Base-by-base conservation (phyloP, 2,797 vertebrate genomes). In the Echeneis naucrates region DNA sequence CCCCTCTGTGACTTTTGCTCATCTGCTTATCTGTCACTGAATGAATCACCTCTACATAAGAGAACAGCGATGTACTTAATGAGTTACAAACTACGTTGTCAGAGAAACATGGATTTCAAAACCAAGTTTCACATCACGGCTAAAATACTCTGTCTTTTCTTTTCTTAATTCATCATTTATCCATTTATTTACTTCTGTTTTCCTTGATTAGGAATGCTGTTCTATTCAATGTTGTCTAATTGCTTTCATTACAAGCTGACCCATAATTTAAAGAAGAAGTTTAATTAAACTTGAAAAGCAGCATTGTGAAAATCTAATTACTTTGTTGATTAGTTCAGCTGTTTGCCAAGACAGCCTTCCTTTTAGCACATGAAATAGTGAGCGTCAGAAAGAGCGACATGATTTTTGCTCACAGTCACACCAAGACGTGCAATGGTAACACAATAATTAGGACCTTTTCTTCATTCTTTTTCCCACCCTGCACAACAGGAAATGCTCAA, bases 201-300 rank as follows among this genome's bases (percentile, higher is more conserved):
- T 70, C 19, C 50, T 4, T 75, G 17, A 71, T 53, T 44, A 23
- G 70, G 52, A 7, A 51, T 4, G 16, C 16, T 2, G 8, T 42
- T 42, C 7, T 42, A 17, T 42, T 11, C 13, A n/a, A 35, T 56
- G 38, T 38, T 24, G 14, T 26, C 53, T 67, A 62, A 42, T 71
- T 53, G 45, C 26, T 23, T 54, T 52, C 38, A 71, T 66, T 71
- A 61, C n/a, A 47, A n/a, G 54, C 27, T 44, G 12, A 21, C 58
- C 68, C 4, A n/a, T 12, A 58, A 45, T 33, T 60, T 50, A 51
- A 35, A 24, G n/a, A 21, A 52, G 27, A 32, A 44, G 26, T 5
- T 5, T 38, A 50, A 61, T 77, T 67, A 56, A 19, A 37, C 23
- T 23, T 54, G 32, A 68, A 23, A 67, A 42, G 2, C 27, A 48